Evolutionary conservation across 2,888 invertebrate genomes (phyloP), one percentile per base, ranked within the genome.

Genomic region (Encarsia formosa): DNA sequence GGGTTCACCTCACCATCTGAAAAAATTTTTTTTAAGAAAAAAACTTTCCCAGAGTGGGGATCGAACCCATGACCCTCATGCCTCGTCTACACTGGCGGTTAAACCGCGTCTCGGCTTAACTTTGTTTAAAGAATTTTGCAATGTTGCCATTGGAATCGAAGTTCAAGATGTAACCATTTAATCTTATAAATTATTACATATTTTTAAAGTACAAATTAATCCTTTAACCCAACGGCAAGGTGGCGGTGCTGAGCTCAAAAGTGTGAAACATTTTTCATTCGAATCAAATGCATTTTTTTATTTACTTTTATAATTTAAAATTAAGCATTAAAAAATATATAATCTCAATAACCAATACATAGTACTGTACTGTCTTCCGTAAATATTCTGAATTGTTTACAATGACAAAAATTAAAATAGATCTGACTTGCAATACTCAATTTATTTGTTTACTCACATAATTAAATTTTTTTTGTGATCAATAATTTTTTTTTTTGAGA

Each of bases 311-410:
- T 29, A 22, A 41, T 20, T 49, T 39, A 11, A 26, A 15, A 39
- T 43, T 32, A 31, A 29, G 16, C 6, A 29, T n/a, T 43, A 8
- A 6, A 26, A 26, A 3, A 40, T 24, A 45, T 6, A 32, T 45
- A 49, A 45, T 49, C 41, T 37, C 40, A 34, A 5, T 32, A 48
- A 44, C 23, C 19, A 5, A 40, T 9, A 39, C 37, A 40, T 49
- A 19, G 15, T 40, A 46, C 46, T 49, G 44, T 52, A 54, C 49
- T 55, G 55, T 55, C 57, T 57, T 55, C 55, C 57, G 53, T 22
- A 29, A 29, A 43, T 46, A 16, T 35, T 44, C 32, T 15, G 42
- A 29, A 23, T 31, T 26, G 48, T 47, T 19, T 41, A 38, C 32
- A 15, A 46, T 9, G 29, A 31, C 18, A 31, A 49, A 35, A 18